Percentiles rank a stretch among this genome's conserved stretches.
Evolutionary conservation across 2,113 vertebrate species (phyloP).

Genomic region (Urocitellus parryii): DNA sequence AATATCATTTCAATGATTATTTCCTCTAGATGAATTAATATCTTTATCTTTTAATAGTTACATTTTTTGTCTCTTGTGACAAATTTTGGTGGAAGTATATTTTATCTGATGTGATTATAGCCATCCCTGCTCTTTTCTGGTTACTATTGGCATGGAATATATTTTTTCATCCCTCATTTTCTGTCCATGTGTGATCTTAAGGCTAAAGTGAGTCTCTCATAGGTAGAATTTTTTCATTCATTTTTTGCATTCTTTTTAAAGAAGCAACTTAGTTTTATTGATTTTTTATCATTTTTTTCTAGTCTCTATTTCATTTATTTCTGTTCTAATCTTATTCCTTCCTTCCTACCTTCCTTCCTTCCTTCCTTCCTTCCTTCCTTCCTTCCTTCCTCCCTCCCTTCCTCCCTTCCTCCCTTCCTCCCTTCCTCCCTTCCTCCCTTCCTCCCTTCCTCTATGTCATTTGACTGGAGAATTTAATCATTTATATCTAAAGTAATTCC

Average conservation of each 20-base stretch:
- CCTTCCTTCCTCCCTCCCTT: too few species aligned
- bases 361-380: too few species aligned
- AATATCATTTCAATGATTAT: not conserved
- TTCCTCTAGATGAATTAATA: too few species aligned
- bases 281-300: too few species aligned
- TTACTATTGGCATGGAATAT: not conserved
- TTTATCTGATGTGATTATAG: not conserved
- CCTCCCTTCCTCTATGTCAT: not conserved
- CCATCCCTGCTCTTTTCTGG: not conserved
- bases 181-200: not conserved
- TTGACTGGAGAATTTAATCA: not conserved
- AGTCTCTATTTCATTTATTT: too few species aligned
- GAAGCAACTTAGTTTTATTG: too few species aligned
- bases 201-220: not conserved
- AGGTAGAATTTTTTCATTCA: not conserved
- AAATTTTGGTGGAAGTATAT: not conserved
- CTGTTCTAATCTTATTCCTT: too few species aligned
- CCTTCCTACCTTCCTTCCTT: too few species aligned
- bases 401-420: too few species aligned
- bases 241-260: too few species aligned
- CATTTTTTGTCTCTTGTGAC: not conserved
- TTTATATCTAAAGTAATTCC: not conserved
- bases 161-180: not conserved
- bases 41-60: not conserved
- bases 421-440: too few species aligned